Evolutionary conservation across 2,797 vertebrate genomes (phyloP), one percentile per base, ranked within the genome.

Genomic region (Neomorphus geoffroyi): DNA sequence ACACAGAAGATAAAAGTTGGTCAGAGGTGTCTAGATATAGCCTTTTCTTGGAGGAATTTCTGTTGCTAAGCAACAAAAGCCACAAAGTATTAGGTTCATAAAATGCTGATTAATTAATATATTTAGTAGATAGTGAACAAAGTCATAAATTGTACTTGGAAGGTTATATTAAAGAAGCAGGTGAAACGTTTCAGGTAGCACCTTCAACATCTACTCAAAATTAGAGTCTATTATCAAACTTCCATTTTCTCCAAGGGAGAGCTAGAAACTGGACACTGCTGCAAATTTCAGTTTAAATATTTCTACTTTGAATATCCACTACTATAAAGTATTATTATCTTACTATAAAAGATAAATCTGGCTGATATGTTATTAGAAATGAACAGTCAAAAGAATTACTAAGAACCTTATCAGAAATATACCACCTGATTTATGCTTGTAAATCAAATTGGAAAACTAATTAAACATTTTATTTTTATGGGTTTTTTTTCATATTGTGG

Each of bases 31-130:
- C 3, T 75, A 48, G 58, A 70, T 60, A 62, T 5, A 70, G 26
- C 16, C 30, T 23, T 30, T 84, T 77, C 46, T 19, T 94, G n/a
- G 28, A 86, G 26, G 18, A 90, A 88, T 26, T 69, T 90, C 51
- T 75, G 92, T 95, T 94, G 73, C 90, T 92, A 94, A 75, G 95
- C 83, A 90, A 90, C 92, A 94, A 94, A 83, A 35, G 12, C 24
- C 2, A 1, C 61, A 30, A 93, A 91, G 16, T 65, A 30, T 65
- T 86, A 69, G 23, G 46, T 90, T 94, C 54, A 75, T 93, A 91
- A 94, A 86, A 86, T 64, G 26, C 70, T 84, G 82, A 79, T 93
- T 94, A 95, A 94, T 96, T 94, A 94, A 92, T 79, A 84, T 45
- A 90, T n/a, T 78, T 90, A 62, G 30, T 43, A 86, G 86, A 85